Evolutionary conservation across 2,888 invertebrate genomes (phyloP), one percentile per base, ranked within the genome.

Genomic region (Philopedon plagiatum): DNA sequence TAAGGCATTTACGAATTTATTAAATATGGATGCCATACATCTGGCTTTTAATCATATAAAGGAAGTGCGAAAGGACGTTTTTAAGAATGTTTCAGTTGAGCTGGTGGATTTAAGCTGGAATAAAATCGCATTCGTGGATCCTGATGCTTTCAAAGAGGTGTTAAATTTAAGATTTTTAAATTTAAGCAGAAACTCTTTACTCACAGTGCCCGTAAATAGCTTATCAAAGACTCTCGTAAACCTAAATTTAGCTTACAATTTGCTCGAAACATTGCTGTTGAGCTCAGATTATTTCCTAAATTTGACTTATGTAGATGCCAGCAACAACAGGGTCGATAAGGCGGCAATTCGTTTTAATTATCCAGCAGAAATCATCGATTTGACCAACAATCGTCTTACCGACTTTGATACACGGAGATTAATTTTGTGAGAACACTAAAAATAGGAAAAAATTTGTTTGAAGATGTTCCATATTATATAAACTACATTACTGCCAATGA

Each of bases 31-130:
- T 13, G 54, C 21, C 56, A 74, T 76, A 15, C 26, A 61, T 51
- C 61, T 76, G n/a, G 41, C 66, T 1, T 74, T 65, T 46, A 76
- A 76, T 37, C 13, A 18, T 3, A 76, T 76, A 23, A 67, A 13
- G 15, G 69, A 76, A 39, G 11, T 76, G 5, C 56, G 69, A 23
- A 51, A 72, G 1, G 72, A 54, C 11, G 66, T 64, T 21, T 76
- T 76, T 58, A 57, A 64, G 21, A 72, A 76, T 18, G 66, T 76
- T 8, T 58, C 66, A 5, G 64, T 56, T 1, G 26, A 21, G 23
- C 18, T 56, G 9, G 37, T 76, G n/a, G 74, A 76, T 34, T 64
- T 76, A 21, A 76, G 76, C 39, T 76, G 76, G 76, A 76, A 76
- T 32, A 74, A 70, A 39, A 63, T 76, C 15, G 41, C 63, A 19